A percentile compares a stretch with the other conserved stretches of the same genome.
Evolutionary conservation across 1,140 invertebrate genomes (phyloP).

Genomic region (Papilio aristodemus): DNA sequence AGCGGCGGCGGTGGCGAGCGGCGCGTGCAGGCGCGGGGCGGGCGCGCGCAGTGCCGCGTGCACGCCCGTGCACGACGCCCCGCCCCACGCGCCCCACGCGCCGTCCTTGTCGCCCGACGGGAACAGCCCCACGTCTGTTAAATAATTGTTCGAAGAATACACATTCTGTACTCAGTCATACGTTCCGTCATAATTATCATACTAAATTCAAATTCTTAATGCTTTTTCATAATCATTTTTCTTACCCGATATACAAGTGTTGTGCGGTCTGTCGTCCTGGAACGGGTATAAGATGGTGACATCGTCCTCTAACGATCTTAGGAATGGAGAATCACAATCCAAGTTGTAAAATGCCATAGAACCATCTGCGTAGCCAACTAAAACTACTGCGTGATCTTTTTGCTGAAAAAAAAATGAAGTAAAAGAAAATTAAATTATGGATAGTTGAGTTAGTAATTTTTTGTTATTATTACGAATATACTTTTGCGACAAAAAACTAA

Average conservation of each 20-base stretch:
- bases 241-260: conserved; percentile 63
- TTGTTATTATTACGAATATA: too few species aligned
- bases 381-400: conserved; percentile 77
- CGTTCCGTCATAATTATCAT: too few species aligned
- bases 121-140: conserved; percentile 42
- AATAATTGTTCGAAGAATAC: background rate
- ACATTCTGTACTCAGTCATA: too few species aligned
- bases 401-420: conserved; percentile 52
- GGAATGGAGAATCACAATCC: conserved; percentile 75
- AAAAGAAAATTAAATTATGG: too few species aligned
- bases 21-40: conserved; percentile 35
- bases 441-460: too few species aligned
- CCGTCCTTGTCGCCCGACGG: conserved; percentile 29
- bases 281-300: conserved; percentile 70
- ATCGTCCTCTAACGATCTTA: conserved; percentile 63
- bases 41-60: conserved; percentile 31
- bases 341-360: conserved; percentile 83
- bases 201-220: too few species aligned
- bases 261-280: conserved; percentile 56
- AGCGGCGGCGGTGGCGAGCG: conserved; percentile 36
- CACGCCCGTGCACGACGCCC: conserved; percentile 42
- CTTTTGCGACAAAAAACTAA: too few species aligned
- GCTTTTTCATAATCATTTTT: background rate
- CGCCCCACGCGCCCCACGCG: conserved; percentile 37
- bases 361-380: conserved; percentile 84